Conservation (phyloP, 1,140 invertebrate species). For the Druon quercuslanigerum region DNA sequence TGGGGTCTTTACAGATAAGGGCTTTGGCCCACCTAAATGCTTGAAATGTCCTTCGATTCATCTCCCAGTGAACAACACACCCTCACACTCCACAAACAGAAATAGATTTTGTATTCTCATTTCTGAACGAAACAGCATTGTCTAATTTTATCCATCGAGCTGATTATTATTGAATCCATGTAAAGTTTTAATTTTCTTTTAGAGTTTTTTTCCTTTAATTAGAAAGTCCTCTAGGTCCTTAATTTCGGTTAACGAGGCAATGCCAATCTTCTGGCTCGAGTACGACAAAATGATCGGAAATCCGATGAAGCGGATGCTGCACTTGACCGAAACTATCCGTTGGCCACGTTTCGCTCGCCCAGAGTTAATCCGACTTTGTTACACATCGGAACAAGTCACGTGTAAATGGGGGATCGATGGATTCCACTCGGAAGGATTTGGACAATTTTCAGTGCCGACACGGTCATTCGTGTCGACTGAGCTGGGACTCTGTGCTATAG, state of each 20-base stretch:
- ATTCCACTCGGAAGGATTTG: slow-evolving; percentile 53
- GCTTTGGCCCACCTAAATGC: slow-evolving; percentile 12
- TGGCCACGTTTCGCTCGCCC: slow-evolving; percentile 3
- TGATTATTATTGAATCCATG: no score
- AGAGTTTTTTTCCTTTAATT: no score
- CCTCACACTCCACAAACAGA: no score
- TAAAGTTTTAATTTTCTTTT: no score
- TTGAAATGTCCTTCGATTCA: background rate
- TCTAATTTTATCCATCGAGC: no score
- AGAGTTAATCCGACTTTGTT: slow-evolving; percentile 32
- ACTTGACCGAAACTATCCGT: slow-evolving; percentile 21
- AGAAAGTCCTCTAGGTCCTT: background rate
- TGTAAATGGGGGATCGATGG: slow-evolving; percentile 44
- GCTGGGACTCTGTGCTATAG: slow-evolving; percentile 14
- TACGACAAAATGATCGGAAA: slow-evolving; percentile 11
- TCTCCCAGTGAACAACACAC: no score
- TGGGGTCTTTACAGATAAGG: slow-evolving; percentile 58
- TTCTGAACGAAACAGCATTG: no score
- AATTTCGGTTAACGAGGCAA: slow-evolving; percentile 23
- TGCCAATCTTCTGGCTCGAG: slow-evolving; percentile 27
- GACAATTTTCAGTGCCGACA: slow-evolving; percentile 55
- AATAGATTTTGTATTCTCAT: no score
- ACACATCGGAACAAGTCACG: slow-evolving; percentile 34
- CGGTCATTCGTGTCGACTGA: slow-evolving; percentile 34
- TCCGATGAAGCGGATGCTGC: slow-evolving; percentile 28